Base-by-base conservation (phyloP, 2,113 vertebrate species). In the Trogon surrucura region DNA sequence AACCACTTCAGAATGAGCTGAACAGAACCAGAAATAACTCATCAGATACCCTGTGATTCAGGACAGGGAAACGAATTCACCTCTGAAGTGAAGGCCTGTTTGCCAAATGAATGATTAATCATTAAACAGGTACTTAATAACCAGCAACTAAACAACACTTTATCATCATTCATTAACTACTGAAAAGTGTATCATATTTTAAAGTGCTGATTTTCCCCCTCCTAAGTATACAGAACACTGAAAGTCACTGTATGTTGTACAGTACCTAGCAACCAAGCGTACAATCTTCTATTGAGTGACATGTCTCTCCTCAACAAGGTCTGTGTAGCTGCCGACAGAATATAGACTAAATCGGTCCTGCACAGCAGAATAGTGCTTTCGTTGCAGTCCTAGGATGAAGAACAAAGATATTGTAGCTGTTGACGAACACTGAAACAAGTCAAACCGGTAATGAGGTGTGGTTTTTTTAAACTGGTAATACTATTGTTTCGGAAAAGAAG, bases 211-310 rank as follows among this genome's bases (percentile, higher is more conserved):
- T 27, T 62, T 72, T n/a, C 79, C 64, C 13, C 3, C 26, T 80
- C 17, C 51, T 16, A 44, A 18, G 26, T 16, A 19, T 20, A 11
- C 30, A 80, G 44, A 64, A 27, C 3, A 36, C 0, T 27, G 65
- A n/a, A 23, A n/a, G 34, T 10, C 8, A 47, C 48, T 60, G 25
- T n/a, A 44, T 54, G 58, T 57, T 56, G 27, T 5, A 44, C 47
- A 58, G 91, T 97, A 99, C 99, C 99, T 96, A 99, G 98, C 23
- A 99, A 93, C 99, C 99, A 99, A 1, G 99, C 99, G 5, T 99
- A 99, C 32, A 99, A 98, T 51, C 99, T 98, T 95, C 99, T 98
- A 91, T 99, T 99, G 32, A 99, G 98, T 57, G 99, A 99, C 99
- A 99, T 99, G 95, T 99, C 99, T 97, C 99, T 98, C 79, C 99